Base-by-base conservation (phyloP, 2,797 vertebrate genomes). In the Silurus lanzhouensis region DNA sequence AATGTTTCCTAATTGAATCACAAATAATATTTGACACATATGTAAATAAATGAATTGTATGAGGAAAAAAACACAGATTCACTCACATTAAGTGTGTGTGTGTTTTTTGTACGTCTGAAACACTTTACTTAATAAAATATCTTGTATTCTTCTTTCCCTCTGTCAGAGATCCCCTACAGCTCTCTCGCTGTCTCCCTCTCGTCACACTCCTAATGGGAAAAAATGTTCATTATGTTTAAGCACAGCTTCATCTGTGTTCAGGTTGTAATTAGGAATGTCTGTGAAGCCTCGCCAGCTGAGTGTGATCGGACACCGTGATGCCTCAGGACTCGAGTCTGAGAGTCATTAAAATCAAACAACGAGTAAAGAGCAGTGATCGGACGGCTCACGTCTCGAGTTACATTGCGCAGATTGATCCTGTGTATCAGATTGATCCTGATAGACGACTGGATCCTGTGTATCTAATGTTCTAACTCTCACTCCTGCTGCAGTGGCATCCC, bases 221-320 rank as follows among this genome's bases (percentile, higher is more conserved):
- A 74, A 84, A 87, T 85, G 27, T 86, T 89, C 63, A 86, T 89
- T 89, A 66, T 2, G 15, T 5, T 71, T 52, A 61, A 71, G 14
- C 19, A 25, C 15, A 74, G 72, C 38, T 17, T 79, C 46, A 31
- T 58, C 31, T 72, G 79, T 84, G 48, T 55, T 89, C 66, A 76
- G 68, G 12, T n/a, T 68, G 66, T 61, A 68, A 74, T 85, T 17
- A 79, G 75, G 85, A 78, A 61, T 61, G 46, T 79, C 20, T 15
- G 61, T 75, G 79, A 80, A 70, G 31, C 84, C 72, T 88, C 77
- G 77, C 72, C 60, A 17, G 31, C 31, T 46, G 12, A 72, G 72
- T 52, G 31, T 76, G 63, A 66, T 52, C 44, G 44, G 25, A 68
- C 46, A 68, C 38, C 68, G 79, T 31, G 64, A 22, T n/a, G 52